Evolutionary conservation across 2,888 invertebrate genomes (phyloP).

Genomic region (Andrena trimmerana): DNA sequence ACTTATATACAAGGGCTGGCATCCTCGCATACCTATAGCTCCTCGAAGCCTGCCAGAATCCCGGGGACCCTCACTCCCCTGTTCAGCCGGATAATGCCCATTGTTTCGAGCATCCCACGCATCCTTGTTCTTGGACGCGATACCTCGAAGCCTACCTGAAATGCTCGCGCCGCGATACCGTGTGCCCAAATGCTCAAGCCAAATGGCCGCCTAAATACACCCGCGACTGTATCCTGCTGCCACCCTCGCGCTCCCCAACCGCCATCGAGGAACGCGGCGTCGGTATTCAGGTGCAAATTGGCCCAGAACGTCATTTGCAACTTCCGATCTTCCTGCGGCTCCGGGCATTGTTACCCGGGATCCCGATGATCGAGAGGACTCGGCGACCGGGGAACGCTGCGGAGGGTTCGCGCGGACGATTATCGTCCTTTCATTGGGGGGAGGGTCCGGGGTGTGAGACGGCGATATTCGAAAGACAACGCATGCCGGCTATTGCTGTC

Average conservation of each 20-base stretch:
- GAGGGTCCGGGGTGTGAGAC: not conserved
- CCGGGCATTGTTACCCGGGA: constrained; percentile 8
- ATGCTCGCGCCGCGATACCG: constrained; percentile 67
- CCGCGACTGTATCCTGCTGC: constrained; percentile 46
- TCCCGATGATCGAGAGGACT: not conserved
- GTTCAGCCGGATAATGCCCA: constrained; percentile 74
- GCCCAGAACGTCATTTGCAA: constrained; percentile 56
- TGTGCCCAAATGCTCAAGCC: constrained; percentile 61
- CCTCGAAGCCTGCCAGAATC: constrained; percentile 61
- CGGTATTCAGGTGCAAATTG: constrained; percentile 72
- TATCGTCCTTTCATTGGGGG: not conserved
- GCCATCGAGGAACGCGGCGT: constrained; percentile 19
- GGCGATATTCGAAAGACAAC: not conserved
- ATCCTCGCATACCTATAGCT: constrained; percentile 71
- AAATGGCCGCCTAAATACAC: constrained; percentile 67
- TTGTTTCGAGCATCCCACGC: constrained; percentile 77
- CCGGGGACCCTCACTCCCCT: constrained; percentile 48
- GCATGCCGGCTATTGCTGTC: not conserved
- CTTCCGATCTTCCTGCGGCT: constrained; percentile 57
- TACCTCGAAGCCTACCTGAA: constrained; percentile 65
- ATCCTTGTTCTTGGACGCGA: constrained; percentile 71
- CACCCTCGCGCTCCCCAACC: constrained; percentile 12
- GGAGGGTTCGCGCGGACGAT: constrained; percentile 9
- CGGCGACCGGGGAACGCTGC: not conserved
- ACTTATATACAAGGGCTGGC: constrained; percentile 16